phyloP scores from a whole-genome alignment of 2,113 vertebrate genomes.

The Theropithecus gelada region DNA sequence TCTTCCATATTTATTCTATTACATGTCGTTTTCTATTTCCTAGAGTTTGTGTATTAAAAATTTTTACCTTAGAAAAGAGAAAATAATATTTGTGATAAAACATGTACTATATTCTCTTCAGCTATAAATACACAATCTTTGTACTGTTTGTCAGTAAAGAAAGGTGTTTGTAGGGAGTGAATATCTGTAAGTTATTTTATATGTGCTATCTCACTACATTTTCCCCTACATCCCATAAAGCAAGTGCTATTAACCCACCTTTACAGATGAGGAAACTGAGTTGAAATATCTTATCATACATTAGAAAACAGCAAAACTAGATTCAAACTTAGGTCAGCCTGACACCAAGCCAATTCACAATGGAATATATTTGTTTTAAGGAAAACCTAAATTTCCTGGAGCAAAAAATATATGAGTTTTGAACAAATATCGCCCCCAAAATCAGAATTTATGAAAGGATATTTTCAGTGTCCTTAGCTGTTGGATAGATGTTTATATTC shows the following conservation, averaged over 20 bases:
- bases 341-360: not conserved
- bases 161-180: not conserved
- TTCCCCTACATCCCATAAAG: not conserved
- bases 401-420: slow-evolving; percentile 34
- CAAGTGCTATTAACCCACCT: not conserved
- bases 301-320: not conserved
- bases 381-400: not conserved
- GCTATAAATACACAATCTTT: not conserved
- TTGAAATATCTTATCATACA: not conserved
- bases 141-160: not conserved
- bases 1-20: not conserved
- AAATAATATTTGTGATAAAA: not conserved
- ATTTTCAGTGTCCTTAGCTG: slow-evolving; percentile 66
- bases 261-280: not conserved
- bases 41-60: not conserved
- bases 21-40: not conserved
- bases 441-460: slow-evolving; percentile 5
- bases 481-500: slow-evolving; percentile 70
- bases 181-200: not conserved
- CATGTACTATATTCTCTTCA: not conserved
- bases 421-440: slow-evolving; percentile 34
- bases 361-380: not conserved
- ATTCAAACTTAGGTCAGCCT: not conserved
- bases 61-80: not conserved
- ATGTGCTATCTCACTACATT: not conserved